Evolutionary conservation across 64 coral and sea anemone genomes (phyloP).

Genomic region (Cladopsammia gracilis): DNA sequence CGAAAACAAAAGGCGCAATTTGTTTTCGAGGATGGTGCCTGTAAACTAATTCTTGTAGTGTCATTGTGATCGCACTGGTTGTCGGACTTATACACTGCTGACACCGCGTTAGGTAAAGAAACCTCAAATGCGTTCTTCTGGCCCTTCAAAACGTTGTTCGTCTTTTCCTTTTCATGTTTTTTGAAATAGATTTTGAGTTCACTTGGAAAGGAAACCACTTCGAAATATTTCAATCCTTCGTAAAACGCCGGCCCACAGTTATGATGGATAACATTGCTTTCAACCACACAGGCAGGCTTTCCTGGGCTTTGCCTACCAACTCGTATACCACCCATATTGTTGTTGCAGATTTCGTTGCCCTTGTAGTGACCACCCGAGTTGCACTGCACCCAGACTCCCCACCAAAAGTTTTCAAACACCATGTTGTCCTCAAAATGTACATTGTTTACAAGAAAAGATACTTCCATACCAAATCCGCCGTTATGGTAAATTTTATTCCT

Average conservation of each 20-base stretch:
- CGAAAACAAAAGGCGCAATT: slow-evolving; percentile 1
- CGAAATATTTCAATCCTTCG: background rate
- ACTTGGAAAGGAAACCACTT: background rate
- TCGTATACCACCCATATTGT: background rate
- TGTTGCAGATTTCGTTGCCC: background rate
- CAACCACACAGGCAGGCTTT: background rate
- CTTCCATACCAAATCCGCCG: background rate
- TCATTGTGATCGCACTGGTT: background rate
- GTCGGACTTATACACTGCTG: background rate
- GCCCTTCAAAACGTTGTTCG: background rate
- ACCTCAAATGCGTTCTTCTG: background rate
- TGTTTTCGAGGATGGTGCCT: background rate
- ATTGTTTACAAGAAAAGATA: background rate
- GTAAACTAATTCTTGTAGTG: background rate
- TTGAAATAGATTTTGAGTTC: background rate
- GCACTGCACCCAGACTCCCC: background rate
- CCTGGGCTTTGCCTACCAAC: background rate
- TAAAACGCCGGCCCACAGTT: background rate
- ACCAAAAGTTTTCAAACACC: background rate
- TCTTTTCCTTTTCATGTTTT: too few species aligned
- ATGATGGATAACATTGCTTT: background rate
- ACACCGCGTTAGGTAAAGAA: background rate
- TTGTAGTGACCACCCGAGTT: background rate
- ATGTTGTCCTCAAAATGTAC: background rate
- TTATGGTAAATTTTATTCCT: background rate